Evolutionary conservation across 2,113 vertebrate species (phyloP).

Genomic region (Crotalus tigris): DNA sequence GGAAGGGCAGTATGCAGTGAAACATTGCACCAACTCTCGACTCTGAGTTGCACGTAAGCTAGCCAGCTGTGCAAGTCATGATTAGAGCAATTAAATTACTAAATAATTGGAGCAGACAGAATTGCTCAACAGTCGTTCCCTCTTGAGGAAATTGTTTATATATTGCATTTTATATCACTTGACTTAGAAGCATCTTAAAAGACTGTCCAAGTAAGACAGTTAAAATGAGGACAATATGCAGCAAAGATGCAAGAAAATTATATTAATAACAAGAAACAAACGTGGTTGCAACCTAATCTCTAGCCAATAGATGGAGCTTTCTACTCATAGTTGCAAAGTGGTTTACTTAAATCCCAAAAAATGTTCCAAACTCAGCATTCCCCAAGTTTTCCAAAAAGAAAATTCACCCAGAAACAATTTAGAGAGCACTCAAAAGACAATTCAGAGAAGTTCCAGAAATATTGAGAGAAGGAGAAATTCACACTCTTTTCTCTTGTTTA

Average conservation of each 20-base stretch:
- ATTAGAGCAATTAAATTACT: background rate
- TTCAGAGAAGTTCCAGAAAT: background rate
- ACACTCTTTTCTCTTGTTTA: background rate
- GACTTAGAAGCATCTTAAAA: background rate
- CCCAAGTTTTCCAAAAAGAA: background rate
- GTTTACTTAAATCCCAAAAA: background rate
- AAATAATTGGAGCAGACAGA: background rate
- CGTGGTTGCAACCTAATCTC: background rate
- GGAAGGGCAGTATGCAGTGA: background rate
- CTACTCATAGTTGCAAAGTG: background rate
- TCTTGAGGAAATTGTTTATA: background rate
- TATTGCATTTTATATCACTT: background rate
- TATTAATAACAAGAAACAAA: background rate
- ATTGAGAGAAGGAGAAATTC: background rate
- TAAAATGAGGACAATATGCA: background rate
- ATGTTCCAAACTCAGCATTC: background rate
- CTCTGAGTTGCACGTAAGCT: background rate
- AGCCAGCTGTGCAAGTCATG: background rate
- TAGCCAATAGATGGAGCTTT: conserved; percentile 1
- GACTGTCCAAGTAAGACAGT: background rate
- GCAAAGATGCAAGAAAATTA: background rate
- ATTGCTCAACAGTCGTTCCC: background rate
- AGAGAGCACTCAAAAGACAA: background rate
- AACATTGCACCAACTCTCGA: background rate
- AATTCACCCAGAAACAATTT: background rate